Evolutionary conservation across 2,797 vertebrate genomes (phyloP).

Genomic region (Micromesistius poutassou): DNA sequence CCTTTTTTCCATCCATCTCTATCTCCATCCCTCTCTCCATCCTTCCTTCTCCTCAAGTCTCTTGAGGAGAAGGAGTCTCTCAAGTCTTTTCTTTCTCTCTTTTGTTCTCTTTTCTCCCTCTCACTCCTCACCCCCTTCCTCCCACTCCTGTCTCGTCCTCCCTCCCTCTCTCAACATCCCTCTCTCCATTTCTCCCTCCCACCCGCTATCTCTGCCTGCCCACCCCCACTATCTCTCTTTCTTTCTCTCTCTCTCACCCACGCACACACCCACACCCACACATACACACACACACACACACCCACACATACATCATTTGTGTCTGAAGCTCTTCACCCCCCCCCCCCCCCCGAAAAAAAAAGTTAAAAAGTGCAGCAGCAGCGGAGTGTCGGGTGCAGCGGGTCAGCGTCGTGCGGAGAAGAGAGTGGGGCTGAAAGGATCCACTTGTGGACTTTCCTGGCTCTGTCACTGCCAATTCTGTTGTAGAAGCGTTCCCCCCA

Average conservation of each 20-base stretch:
- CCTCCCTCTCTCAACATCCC: too few species aligned
- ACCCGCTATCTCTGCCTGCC: background rate
- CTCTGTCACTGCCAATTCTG: conserved; percentile 76
- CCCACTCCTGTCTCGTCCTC: background rate
- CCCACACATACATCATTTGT: conserved; percentile 39
- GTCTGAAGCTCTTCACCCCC: conserved; percentile 67
- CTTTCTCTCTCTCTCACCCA: background rate
- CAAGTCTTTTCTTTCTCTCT: background rate
- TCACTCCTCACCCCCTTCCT: conserved; percentile 15
- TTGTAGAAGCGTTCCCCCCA: conserved; percentile 67
- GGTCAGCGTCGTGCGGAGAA: conserved; percentile 6
- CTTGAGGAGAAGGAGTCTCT: too few species aligned
- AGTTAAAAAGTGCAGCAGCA: conserved; percentile 68
- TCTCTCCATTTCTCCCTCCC: too few species aligned
- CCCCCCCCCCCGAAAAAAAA: conserved; percentile 42
- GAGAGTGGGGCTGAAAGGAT: conserved; percentile 75
- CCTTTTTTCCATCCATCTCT: conserved; percentile 8
- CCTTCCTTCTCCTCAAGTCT: conserved; percentile 23
- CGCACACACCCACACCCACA: conserved; percentile 20
- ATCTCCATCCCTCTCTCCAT: conserved; percentile 3
- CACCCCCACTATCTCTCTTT: background rate
- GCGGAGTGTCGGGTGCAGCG: background rate
- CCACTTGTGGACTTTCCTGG: conserved; percentile 80
- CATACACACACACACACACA: conserved; percentile 9
- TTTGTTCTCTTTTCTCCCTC: background rate